Base-by-base conservation (phyloP, 2,888 invertebrate species). In the Cremastinae sp. region DNA sequence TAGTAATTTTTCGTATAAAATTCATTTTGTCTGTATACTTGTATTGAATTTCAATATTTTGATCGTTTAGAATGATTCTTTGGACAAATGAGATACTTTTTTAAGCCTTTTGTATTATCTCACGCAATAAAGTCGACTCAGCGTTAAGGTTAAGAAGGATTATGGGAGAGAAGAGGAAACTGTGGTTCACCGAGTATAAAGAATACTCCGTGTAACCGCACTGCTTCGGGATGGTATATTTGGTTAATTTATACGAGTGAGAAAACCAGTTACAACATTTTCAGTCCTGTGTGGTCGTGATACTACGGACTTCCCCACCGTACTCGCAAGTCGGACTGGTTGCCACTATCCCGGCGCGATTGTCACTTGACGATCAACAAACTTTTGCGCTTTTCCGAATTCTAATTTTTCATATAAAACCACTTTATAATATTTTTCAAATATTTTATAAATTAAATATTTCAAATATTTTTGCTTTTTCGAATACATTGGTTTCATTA, bases 281-380 rank as follows among this genome's bases (percentile, higher is more conserved):
- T 54, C 36, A 36, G 45, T 12, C 18, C 28, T 14, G 10, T n/a
- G 41, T 43, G 28, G 20, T 16, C 51, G 28, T 38, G 12, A 16
- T 8, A 53, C n/a, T n/a, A n/a, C 9, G 8, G 58, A 66, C 45
- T 4, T 18, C 28, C n/a, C 36, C n/a, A 71, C 68, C 47, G 22
- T 45, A 69, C 72, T 43, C 49, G 18, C 10, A 72, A 16, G 75
- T 64, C 14, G 18, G 54, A 54, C 64, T 53, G 75, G 75, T 76
- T 69, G 75, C 64, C 28, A 34, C 72, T 28, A 16, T 53, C 8
- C 36, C n/a, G 75, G 75, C 72, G 75, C 16, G 22, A 43, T 36
- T 34, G 34, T n/a, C 49, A 5, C 22, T 56, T 54, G 38, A 56
- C 28, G 5, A 5, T 28, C 28, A 28, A n/a, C n/a, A n/a, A n/a